These are phyloP conservation scores for Onychomys torridus DNA, from an alignment of 2,797 vertebrate species.

Conservation along the genomic window DNA sequence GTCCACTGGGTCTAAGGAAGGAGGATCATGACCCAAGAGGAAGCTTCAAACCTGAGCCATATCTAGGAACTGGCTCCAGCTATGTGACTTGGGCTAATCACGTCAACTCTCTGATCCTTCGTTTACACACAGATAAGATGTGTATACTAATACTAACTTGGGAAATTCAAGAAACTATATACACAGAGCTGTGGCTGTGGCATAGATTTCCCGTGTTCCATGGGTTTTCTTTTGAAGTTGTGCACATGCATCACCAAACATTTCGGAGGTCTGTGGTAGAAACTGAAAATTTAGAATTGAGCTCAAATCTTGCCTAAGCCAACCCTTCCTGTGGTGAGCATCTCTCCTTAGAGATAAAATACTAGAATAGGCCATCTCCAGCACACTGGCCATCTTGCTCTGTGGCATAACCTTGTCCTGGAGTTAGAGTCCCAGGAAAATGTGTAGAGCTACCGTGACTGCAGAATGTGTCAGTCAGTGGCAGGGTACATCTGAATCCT, in stretches of 20 bases:
- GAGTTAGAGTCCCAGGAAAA: not conserved
- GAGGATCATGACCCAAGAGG: rapidly evolving
- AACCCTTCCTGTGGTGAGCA: not conserved
- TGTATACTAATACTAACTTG: not conserved
- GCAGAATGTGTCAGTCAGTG: not conserved
- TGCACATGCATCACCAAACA: not conserved
- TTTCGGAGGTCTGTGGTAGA: not conserved
- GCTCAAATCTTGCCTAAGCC: not conserved
- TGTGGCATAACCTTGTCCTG: not conserved
- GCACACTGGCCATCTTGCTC: not conserved
- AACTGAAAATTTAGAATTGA: not conserved
- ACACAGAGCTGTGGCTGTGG: not conserved
- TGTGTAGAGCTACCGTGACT: not conserved
- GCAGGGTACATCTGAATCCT: not conserved
- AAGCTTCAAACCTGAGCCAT: not conserved
- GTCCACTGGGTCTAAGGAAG: not conserved
- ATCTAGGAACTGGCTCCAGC: not conserved
- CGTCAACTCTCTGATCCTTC: not conserved
- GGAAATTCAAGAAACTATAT: not conserved
- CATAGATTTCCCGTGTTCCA: not conserved
- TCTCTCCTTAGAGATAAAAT: not conserved
- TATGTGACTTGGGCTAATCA: not conserved
- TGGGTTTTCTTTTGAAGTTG: not conserved
- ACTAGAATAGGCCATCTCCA: not conserved
- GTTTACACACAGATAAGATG: not conserved